Evolutionary conservation across 2,113 vertebrate genomes (phyloP).

Genomic region (Istiophorus platypterus): DNA sequence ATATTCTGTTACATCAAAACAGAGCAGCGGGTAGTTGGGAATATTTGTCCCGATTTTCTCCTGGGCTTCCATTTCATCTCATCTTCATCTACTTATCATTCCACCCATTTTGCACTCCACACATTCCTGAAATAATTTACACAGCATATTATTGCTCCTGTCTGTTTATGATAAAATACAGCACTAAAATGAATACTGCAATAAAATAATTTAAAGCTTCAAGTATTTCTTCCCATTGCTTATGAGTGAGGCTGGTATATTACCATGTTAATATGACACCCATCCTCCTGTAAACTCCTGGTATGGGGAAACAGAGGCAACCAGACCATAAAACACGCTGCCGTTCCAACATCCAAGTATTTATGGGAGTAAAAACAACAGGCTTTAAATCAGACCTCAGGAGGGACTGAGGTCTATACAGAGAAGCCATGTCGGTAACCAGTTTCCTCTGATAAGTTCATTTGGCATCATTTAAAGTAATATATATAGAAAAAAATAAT

Average conservation of each 20-base stretch:
- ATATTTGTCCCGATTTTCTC: background rate
- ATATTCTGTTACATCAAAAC: background rate
- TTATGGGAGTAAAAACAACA: constrained; percentile 84
- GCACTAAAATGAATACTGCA: constrained; percentile 49
- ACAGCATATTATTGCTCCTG: constrained; percentile 67
- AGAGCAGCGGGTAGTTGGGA: background rate
- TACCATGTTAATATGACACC: constrained; percentile 84
- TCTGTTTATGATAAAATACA: constrained; percentile 68
- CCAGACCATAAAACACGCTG: constrained; percentile 77
- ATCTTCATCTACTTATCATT: constrained; percentile 52
- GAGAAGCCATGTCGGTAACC: constrained; percentile 38
- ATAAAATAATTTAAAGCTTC: constrained; percentile 76
- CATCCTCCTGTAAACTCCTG: constrained; percentile 77
- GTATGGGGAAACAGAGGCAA: constrained; percentile 71
- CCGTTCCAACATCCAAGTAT: constrained; percentile 74
- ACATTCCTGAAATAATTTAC: constrained; percentile 52
- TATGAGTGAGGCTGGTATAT: constrained; percentile 79
- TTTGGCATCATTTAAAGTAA: constrained; percentile 27
- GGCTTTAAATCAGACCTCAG: constrained; percentile 81
- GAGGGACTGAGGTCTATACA: constrained; percentile 29
- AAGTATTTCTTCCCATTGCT: constrained; percentile 70
- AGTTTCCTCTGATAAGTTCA: constrained; percentile 41
- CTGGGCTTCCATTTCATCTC: constrained; percentile 12
- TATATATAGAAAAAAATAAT: background rate
- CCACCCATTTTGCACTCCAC: constrained; percentile 28